Base-by-base conservation (phyloP, 2,113 vertebrate species). In the Eupsittula cactorum region DNA sequence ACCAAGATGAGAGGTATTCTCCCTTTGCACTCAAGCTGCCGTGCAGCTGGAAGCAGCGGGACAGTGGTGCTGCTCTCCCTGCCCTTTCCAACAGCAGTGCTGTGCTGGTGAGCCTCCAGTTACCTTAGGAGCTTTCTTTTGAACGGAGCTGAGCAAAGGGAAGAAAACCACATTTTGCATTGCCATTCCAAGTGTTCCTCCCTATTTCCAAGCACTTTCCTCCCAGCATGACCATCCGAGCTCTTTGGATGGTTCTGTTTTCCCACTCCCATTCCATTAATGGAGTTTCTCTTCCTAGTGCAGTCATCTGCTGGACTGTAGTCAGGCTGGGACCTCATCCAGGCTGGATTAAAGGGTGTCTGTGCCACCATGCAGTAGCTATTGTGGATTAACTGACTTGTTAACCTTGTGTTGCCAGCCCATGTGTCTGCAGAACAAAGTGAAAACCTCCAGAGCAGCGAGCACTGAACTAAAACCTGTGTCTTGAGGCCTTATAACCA, bases 361-460 rank as follows among this genome's bases (percentile, higher is more conserved):
- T 62, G 2, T 42, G 79, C 86, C 46, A 47, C 20, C 52, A 27
- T 2, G 7, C 7, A 9, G 59, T 16, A 8, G 31, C 42, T 31
- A 0, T 9, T 0, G 0, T 25, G n/a, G 4, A 0, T 10, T 49
- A 62, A 55, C 18, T 25, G 64, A 55, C 33, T 19, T 4, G 7
- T 28, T 28, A 8, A 60, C 11, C n/a, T 33, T 7, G 25, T 18
- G 50, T 44, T 3, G 16, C 33, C 59, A 88, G 68, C 78, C 24
- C 12, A 0, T 4, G 11, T 1, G 2, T 18, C 50, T 13, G 53
- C 65, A 11, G 71, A 84, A 39, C 35, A 2, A 63, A 7, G 47
- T 23, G 19, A 64, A 68, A 78, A 15, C 62, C 63, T 90, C 33
- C 9, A 9, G 70, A 79, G 50, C 27, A 67, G 39, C 13, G 31